Evolutionary conservation across 2,113 vertebrate species (phyloP).

Genomic region (Euleptes europaea): DNA sequence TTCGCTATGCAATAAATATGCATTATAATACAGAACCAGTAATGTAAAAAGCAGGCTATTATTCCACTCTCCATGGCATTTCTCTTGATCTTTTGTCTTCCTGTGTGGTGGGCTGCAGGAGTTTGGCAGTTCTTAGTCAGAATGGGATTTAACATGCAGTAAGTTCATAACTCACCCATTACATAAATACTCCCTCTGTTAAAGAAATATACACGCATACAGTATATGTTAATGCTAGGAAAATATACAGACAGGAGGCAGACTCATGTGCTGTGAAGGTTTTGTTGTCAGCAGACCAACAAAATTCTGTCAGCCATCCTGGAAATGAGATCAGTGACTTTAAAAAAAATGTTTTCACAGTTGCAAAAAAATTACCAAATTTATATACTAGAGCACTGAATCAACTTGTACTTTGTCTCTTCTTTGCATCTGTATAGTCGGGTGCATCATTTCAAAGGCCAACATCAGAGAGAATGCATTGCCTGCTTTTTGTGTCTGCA

Average conservation of each 20-base stretch:
- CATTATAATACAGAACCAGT: slow-evolving; percentile 5
- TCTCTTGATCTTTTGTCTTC: slow-evolving; percentile 15
- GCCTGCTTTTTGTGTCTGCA: too few relatives aligned
- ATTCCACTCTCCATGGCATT: background rate
- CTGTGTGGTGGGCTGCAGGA: background rate
- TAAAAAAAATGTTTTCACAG: slow-evolving; percentile 71
- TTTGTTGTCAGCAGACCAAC: slow-evolving; percentile 27
- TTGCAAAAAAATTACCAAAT: slow-evolving; percentile 45
- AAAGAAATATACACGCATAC: slow-evolving; percentile 33
- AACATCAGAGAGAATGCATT: too few relatives aligned
- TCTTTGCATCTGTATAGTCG: too few relatives aligned
- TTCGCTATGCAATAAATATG: background rate
- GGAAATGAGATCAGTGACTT: slow-evolving; percentile 57
- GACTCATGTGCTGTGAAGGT: slow-evolving; percentile 31
- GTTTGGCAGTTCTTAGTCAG: background rate
- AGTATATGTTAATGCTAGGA: slow-evolving; percentile 30
- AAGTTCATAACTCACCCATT: slow-evolving; percentile 21
- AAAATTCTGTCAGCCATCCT: slow-evolving; percentile 34
- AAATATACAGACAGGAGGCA: slow-evolving; percentile 43
- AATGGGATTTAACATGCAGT: slow-evolving; percentile 22
- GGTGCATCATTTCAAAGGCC: too few relatives aligned
- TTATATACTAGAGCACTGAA: too few relatives aligned
- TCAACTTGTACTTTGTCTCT: too few relatives aligned
- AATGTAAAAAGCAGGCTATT: slow-evolving; percentile 13
- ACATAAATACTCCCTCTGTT: slow-evolving; percentile 31